phyloP scores from a whole-genome alignment of 2,113 vertebrate genomes.

The Etheostoma cragini region DNA sequence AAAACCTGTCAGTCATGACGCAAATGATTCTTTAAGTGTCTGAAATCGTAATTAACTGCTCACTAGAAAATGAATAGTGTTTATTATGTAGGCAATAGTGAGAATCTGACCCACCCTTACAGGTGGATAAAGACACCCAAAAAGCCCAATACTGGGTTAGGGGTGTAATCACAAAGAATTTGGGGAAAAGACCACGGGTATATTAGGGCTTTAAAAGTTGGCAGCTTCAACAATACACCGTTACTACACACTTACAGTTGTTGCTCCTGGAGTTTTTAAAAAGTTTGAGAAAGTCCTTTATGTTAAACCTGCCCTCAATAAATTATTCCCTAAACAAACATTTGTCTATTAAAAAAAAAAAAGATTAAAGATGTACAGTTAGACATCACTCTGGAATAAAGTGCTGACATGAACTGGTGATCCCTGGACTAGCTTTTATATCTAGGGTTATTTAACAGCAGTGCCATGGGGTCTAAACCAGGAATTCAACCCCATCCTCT shows the following conservation, averaged over 20 bases:
- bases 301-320: not conserved
- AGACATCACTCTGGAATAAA: slow-evolving; percentile 3
- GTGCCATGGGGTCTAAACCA: not conserved
- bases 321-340: not conserved
- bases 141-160: too few species aligned
- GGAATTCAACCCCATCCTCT: slow-evolving; percentile 7
- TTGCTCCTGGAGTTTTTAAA: not conserved
- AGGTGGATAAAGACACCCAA: not conserved
- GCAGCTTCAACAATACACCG: not conserved
- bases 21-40: not conserved
- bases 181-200: not conserved
- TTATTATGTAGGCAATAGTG: not conserved
- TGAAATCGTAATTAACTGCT: not conserved
- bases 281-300: not conserved
- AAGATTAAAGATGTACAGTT: not conserved
- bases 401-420: not conserved
- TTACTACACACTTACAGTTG: not conserved
- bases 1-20: too few species aligned
- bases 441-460: not conserved
- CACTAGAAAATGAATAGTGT: not conserved
- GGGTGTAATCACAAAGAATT: not conserved
- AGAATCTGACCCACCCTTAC: not conserved
- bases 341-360: not conserved
- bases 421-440: not conserved
- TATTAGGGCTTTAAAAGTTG: not conserved